Evolutionary conservation across 92 coral and sea anemone species (phyloP), one percentile per base, ranked within the genome.

Genomic region (Epizoanthus ramosus): DNA sequence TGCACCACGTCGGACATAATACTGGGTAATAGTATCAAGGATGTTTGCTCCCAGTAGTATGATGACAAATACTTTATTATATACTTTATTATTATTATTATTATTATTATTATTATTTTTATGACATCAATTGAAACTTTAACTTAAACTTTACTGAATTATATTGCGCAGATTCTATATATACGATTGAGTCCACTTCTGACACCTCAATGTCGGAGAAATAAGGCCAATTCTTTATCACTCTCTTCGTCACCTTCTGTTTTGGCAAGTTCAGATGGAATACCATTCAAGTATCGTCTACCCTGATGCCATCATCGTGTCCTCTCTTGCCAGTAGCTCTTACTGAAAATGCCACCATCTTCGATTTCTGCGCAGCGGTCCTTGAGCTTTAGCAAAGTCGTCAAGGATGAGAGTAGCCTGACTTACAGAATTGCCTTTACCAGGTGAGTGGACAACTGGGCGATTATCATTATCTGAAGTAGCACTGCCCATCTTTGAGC

Each of bases 391-490:
- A 12, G 89, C 86, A 58, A 71, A 77, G 43, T 54, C 64, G 41
- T 81, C 89, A 7, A 88, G 63, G 61, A 85, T 80, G 6, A 87
- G 85, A 7, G 90, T 69, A 6, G 90, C 65, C 57, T 90, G 89
- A 59, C 89, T 84, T 16, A 89, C 91, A 24, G 87, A 86, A 64
- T 86, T 85, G 23, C 64, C 84, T 16, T 64, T 66, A 3, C 47
- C 14, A 22, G 83, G 47, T 1, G 88, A 57, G 24, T 37, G 63
- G 33, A 87, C 86, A 10, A n/a, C 68, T 23, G 87, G 15, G 22
- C 83, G 88, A 16, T n/a, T n/a, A n/a, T n/a, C n/a, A 90, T 91
- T 25, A 87, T 83, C 71, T 90, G 93, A 13, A 90, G 84, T 52
- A 87, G 80, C 47, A 80, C 85, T 10, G 82, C 61, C 21, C 77